Evolutionary conservation across 2,888 invertebrate genomes (phyloP), one percentile per base, ranked within the genome.

Genomic region (Aphodius sticticus): DNA sequence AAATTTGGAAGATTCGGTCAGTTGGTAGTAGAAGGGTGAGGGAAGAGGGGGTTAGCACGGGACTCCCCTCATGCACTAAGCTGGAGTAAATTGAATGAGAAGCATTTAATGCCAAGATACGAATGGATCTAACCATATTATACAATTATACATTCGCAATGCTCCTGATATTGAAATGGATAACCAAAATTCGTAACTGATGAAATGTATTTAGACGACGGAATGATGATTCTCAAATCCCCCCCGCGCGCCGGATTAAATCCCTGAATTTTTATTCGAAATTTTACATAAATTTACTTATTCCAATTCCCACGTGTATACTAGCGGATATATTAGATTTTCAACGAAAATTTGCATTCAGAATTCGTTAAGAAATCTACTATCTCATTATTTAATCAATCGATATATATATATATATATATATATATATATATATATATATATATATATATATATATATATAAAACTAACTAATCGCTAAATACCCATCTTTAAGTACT

Each of bases 11-110:
- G 26, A 26, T 26, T 26, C 3, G 26, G 26, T 26, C 26, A 26
- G 26, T 3, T 26, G 26, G 26, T 26, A 26, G 26, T 26, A 26
- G 26, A 26, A 26, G 26, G 26, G 9, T 53, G 12, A 5, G 53
- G 53, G 53, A 53, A 53, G 53, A 26, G 26, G 26, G 26, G 26
- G 26, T n/a, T 26, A 26, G 26, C 3, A 26, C 82, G 83, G 84
- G 83, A 84, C 83, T 84, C 85, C 85, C 84, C 84, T 86, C 85
- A 85, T 84, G 85, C 85, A 83, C 84, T 86, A 87, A 87, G 85
- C 87, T 86, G 84, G 83, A 84, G 85, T 84, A 86, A 87, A 87
- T 87, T 87, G 87, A 87, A 87, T 87, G 86, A 86, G 85, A 87
- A 87, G 85, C 86, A 83, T 86, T 86, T 87, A 87, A 87, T 87